These are phyloP conservation scores for Pararge aegeria DNA, from an alignment of 1,140 invertebrate species.

Conservation along the genomic window DNA sequence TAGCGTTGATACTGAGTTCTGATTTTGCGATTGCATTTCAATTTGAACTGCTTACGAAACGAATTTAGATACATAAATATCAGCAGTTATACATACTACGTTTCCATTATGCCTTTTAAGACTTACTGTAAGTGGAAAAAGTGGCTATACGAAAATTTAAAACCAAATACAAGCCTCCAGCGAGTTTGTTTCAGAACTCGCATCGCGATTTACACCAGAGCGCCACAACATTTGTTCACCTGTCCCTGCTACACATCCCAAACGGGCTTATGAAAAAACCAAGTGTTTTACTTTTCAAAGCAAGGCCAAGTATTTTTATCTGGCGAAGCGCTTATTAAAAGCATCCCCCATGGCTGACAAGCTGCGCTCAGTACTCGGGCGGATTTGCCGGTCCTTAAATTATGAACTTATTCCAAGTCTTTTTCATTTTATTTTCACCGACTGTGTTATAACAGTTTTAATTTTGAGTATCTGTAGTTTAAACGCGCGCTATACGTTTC, in stretches of 20 bases:
- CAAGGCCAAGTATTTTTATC: slow-evolving; percentile 30
- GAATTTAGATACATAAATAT: no score
- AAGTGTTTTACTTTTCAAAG: slow-evolving; percentile 32
- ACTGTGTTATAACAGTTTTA: slow-evolving; percentile 43
- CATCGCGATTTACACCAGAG: not conserved
- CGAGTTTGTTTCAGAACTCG: not conserved
- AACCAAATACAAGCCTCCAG: not conserved
- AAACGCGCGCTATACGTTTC: slow-evolving; percentile 45
- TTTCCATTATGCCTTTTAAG: no score
- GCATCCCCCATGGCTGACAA: slow-evolving; percentile 33
- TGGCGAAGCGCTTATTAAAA: slow-evolving; percentile 33
- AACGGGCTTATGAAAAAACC: slow-evolving; percentile 27
- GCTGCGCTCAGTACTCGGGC: slow-evolving; percentile 20
- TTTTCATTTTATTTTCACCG: slow-evolving; percentile 35
- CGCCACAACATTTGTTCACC: not conserved
- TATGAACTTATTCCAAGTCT: slow-evolving; percentile 41
- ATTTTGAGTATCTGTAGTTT: slow-evolving; percentile 49
- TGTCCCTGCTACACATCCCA: slow-evolving; percentile 7
- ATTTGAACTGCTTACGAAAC: no score
- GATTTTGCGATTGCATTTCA: no score
- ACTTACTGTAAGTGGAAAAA: not conserved
- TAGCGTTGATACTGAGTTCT: no score
- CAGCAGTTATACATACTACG: no score
- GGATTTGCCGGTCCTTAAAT: slow-evolving; percentile 40
- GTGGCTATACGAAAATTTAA: not conserved